phyloP scores from a whole-genome alignment of 2,797 vertebrate species.

The Champsocephalus gunnari region DNA sequence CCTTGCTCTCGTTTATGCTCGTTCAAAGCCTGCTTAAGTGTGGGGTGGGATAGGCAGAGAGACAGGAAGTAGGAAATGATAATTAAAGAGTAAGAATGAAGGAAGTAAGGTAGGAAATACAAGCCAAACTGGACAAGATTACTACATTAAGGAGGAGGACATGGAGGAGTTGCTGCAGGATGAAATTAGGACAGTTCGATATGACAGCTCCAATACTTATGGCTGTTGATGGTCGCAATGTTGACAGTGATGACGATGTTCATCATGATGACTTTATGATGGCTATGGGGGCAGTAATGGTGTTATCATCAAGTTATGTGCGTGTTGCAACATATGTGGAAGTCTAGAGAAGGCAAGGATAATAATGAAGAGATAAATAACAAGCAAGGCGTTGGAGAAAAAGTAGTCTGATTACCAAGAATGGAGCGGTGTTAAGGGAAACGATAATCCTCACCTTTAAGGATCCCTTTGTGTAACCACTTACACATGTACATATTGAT shows the following conservation, averaged over 20 bases:
- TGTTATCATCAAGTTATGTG: slow-evolving; percentile 11
- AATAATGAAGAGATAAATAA: slow-evolving; percentile 22
- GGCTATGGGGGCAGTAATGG: slow-evolving; percentile 21
- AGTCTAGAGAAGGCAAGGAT: slow-evolving; percentile 11
- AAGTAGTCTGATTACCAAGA: slow-evolving; percentile 25
- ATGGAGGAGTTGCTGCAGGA: slow-evolving; percentile 5
- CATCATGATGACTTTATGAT: slow-evolving; percentile 43
- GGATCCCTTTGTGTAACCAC: neutral
- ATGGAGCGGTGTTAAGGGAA: neutral
- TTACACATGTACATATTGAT: neutral
- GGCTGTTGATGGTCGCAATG: slow-evolving; percentile 34
- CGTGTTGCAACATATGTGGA: slow-evolving; percentile 34
- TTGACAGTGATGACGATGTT: slow-evolving; percentile 50
- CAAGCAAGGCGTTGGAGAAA: slow-evolving; percentile 4
- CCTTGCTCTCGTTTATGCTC: slow-evolving; percentile 25
- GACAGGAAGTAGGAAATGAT: slow-evolving; percentile 16
- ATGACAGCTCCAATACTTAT: slow-evolving; percentile 27
- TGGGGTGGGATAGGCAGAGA: slow-evolving; percentile 16
- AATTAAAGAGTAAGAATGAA: slow-evolving; percentile 15
- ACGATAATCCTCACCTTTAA: neutral
- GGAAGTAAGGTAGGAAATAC: neutral
- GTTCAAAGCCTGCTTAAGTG: slow-evolving; percentile 23
- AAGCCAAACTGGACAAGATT: neutral
- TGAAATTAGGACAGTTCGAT: slow-evolving; percentile 9
- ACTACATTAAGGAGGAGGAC: neutral